Evolutionary conservation across 2,797 vertebrate species (phyloP), one percentile per base, ranked within the genome.

Genomic region (Buceros bicornis): DNA sequence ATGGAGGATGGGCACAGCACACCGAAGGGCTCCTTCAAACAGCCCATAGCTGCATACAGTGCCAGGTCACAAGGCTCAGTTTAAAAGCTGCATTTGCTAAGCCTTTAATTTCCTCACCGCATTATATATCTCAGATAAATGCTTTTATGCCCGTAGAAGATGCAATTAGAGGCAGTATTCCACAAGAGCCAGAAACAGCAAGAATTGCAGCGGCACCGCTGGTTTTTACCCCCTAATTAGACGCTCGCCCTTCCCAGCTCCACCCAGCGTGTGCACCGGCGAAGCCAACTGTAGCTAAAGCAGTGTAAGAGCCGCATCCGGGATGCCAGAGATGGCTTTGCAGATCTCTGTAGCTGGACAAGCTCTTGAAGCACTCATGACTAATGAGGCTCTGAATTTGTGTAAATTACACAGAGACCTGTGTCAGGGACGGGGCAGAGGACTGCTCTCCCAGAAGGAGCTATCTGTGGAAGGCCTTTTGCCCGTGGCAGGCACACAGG

Each of bases 101-200:
- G 57, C 62, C 80, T 94, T 83, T 94, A 87, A 95, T 97, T 96
- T 97, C n/a, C 51, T 84, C 57, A n/a, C 43, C 89, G 14, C 90
- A 72, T 87, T 76, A 83, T 91, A 51, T 80, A 81, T 51, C 48
- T 86, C 3, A 17, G 31, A 80, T 72, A 86, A 81, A 58, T 53
- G n/a, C 29, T 85, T 60, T 90, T 89, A 62, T 90, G 48, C 58
- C 78, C 37, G 50, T n/a, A 85, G 43, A 95, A 89, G 66, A 40
- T 72, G 37, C 71, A 96, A 69, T 95, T 93, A 90, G 72, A 95
- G 53, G 33, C 62, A 42, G 26, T 58, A 57, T 72, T 93, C 74
- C 85, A 43, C 29, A 66, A 24, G 42, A 91, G 80, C 74, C 82
- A 86, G 43, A 26, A 91, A 51, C 29, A 72, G 66, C 82, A 89